These are phyloP conservation scores for Lichenostomus cassidix DNA, from an alignment of 2,113 vertebrate genomes.

Conservation along the genomic window DNA sequence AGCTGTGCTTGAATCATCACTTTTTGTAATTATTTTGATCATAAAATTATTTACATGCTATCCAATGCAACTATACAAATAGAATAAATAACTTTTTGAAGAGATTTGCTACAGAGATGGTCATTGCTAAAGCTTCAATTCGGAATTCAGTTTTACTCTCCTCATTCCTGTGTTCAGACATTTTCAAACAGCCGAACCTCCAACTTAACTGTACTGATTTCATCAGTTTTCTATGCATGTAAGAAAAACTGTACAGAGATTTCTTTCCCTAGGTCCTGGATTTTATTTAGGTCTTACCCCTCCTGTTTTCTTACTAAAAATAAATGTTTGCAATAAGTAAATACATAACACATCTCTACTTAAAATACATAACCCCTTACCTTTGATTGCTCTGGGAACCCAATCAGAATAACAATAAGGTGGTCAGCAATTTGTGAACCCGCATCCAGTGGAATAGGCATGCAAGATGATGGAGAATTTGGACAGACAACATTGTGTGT, in stretches of 20 bases:
- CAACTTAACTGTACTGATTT: not conserved
- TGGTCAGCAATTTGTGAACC: slow-evolving; percentile 97
- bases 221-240: not conserved
- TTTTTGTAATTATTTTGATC: not conserved
- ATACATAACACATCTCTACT: slow-evolving; percentile 4
- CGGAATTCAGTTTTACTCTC: not conserved
- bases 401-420: slow-evolving; percentile 97
- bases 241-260: not conserved
- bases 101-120: not conserved
- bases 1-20: not conserved
- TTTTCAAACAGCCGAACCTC: not conserved
- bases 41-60: not conserved
- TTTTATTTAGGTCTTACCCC: not conserved
- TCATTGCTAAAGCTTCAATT: not conserved
- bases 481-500: slow-evolving; percentile 94
- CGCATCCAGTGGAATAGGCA: slow-evolving; percentile 97
- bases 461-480: slow-evolving; percentile 89
- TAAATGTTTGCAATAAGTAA: slow-evolving; percentile 26
- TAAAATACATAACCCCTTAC: slow-evolving; percentile 73
- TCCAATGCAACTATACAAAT: not conserved
- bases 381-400: slow-evolving; percentile 99
- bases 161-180: not conserved
- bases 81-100: not conserved
- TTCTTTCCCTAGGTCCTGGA: not conserved
- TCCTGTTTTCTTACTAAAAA: slow-evolving; percentile 28